Evolutionary conservation across 2,888 invertebrate species (phyloP).

Genomic region (Drosophila bunnanda): DNA sequence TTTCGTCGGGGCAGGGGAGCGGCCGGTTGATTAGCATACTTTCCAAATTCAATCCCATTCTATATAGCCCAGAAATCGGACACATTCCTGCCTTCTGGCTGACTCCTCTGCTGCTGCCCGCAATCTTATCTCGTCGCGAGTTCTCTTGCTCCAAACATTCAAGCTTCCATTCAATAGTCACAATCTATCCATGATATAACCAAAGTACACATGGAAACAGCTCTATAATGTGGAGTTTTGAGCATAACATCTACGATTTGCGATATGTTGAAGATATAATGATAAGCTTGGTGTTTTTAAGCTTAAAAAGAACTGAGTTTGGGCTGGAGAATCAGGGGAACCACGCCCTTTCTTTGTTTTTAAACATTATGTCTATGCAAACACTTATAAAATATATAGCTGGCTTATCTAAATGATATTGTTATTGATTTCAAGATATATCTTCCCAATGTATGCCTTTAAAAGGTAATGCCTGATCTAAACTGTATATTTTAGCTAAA

Average conservation of each 20-base stretch:
- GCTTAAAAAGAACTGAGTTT: not conserved
- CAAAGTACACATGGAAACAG: slow-evolving; percentile 12
- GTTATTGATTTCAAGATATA: not conserved
- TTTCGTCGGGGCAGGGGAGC: not conserved
- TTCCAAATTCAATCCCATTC: slow-evolving; percentile 10
- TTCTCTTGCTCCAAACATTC: slow-evolving; percentile 17
- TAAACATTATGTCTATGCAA: not conserved
- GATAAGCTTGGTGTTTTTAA: not conserved
- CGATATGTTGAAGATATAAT: not conserved
- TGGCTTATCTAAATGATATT: not conserved
- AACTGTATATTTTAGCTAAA: not conserved
- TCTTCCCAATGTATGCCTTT: not conserved
- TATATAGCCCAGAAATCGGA: slow-evolving; percentile 10
- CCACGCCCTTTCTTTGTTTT: not conserved
- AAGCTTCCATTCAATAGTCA: slow-evolving; percentile 25
- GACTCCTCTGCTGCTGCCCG: not conserved
- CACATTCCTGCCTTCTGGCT: slow-evolving; percentile 8
- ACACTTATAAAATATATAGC: not conserved
- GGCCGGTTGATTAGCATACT: slow-evolving; percentile 16
- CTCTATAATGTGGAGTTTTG: not conserved
- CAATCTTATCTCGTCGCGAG: slow-evolving; percentile 24
- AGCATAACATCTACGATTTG: not conserved
- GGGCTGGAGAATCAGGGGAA: not conserved
- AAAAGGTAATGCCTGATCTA: not conserved
- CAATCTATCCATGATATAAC: slow-evolving; percentile 40